Conservation (phyloP, 2,797 vertebrate genomes). For the Anniella stebbinsi region DNA sequence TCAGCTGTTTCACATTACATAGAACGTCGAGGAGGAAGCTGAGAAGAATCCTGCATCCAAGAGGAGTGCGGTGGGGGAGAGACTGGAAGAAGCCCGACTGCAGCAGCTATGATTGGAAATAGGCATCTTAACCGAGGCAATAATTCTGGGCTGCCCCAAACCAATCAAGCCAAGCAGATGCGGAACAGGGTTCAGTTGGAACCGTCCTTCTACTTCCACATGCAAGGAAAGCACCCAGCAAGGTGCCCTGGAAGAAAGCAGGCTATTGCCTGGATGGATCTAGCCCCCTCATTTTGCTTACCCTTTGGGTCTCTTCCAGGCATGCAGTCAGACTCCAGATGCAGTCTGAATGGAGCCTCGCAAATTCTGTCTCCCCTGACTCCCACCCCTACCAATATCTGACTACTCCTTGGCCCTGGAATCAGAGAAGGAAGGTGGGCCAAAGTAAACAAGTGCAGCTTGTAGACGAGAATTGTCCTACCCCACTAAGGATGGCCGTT, state of each 20-base stretch:
- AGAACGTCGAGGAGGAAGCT: background rate
- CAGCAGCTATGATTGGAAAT: background rate
- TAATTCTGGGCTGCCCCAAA: background rate
- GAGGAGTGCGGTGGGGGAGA: no score
- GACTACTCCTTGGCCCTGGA: constrained; percentile 61
- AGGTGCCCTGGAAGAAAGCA: background rate
- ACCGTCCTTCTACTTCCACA: no score
- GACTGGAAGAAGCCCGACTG: background rate
- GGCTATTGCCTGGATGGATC: background rate
- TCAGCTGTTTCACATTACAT: constrained; percentile 53
- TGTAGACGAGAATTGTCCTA: background rate
- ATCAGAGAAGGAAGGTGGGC: constrained; percentile 57
- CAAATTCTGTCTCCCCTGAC: constrained; percentile 31
- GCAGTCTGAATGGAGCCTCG: constrained; percentile 38
- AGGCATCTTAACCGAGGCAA: background rate
- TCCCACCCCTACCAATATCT: constrained; percentile 47
- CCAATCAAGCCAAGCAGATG: background rate
- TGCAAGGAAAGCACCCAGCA: background rate
- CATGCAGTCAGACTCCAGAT: constrained; percentile 7
- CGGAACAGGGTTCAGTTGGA: background rate
- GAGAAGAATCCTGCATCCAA: constrained; percentile 15
- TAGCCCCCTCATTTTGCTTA: constrained; percentile 1
- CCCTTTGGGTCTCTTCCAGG: constrained; percentile 21
- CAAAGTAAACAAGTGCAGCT: constrained; percentile 55
- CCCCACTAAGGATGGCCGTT: no score